These are phyloP conservation scores for Sarcoramphus papa DNA, from an alignment of 2,797 vertebrate species.

Conservation along the genomic window DNA sequence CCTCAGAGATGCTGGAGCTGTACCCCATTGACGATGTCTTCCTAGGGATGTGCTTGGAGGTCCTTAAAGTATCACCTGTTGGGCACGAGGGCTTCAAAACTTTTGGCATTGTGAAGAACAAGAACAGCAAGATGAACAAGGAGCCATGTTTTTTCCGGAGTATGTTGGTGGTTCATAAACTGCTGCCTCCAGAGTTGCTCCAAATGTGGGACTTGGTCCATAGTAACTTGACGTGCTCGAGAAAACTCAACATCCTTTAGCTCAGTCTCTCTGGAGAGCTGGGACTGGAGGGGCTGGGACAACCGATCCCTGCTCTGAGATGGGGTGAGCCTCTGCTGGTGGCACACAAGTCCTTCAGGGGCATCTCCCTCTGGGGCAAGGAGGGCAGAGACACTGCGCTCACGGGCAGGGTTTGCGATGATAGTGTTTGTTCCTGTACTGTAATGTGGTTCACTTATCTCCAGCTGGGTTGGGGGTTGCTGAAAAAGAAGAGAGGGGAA, in stretches of 20 bases:
- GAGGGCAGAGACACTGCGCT: not conserved
- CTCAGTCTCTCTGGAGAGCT: not conserved
- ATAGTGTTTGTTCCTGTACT: conserved; percentile 42
- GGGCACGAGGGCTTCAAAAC: conserved; percentile 93
- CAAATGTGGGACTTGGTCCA: conserved; percentile 93
- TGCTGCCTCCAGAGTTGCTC: conserved; percentile 85
- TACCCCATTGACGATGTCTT: conserved; percentile 96
- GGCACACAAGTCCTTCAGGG: not conserved
- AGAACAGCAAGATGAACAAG: conserved; percentile 89
- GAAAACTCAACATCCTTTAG: conserved; percentile 84
- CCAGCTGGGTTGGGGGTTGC: conserved; percentile 58
- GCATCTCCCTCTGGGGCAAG: not conserved
- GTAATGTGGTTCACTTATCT: conserved; percentile 41
- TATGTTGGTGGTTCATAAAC: conserved; percentile 96
- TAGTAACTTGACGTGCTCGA: conserved; percentile 85
- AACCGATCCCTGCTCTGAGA: not conserved
- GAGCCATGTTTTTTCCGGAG: conserved; percentile 92
- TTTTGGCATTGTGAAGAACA: conserved; percentile 90
- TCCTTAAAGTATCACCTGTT: conserved; percentile 81
- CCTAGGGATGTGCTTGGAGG: conserved; percentile 93
- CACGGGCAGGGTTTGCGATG: not conserved
- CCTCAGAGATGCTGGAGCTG: conserved; percentile 83
- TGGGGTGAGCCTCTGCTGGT: not conserved
- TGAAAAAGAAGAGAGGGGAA: not conserved
- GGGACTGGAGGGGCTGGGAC: not conserved